phyloP scores from a whole-genome alignment of 2,888 invertebrate genomes.

The Beris chalybata region DNA sequence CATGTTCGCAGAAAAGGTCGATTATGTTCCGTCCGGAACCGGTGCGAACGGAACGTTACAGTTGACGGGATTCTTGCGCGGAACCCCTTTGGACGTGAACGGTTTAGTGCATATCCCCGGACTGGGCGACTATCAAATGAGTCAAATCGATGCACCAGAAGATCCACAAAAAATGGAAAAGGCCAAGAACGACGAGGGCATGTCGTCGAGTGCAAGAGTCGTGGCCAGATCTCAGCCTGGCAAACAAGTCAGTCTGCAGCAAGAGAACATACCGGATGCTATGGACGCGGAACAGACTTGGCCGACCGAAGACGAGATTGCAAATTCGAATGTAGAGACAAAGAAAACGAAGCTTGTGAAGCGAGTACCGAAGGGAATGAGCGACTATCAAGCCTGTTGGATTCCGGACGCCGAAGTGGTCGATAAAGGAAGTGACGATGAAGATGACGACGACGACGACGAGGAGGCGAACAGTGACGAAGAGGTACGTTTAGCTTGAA shows the following conservation, averaged over 20 bases:
- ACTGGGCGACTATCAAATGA: slow-evolving; percentile 91
- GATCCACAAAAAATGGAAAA: slow-evolving; percentile 69
- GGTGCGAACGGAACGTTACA: slow-evolving; percentile 66
- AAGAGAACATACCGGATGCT: slow-evolving; percentile 82
- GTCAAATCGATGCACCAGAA: slow-evolving; percentile 69
- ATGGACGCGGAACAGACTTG: slow-evolving; percentile 97
- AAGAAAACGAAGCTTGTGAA: slow-evolving; percentile 73
- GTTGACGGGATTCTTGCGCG: slow-evolving; percentile 85
- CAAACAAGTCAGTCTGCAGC: slow-evolving; percentile 73
- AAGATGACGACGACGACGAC: slow-evolving; percentile 54
- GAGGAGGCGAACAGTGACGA: slow-evolving; percentile 51
- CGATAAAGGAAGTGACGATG: slow-evolving; percentile 59
- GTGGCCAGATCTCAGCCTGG: slow-evolving; percentile 64
- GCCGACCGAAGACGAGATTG: slow-evolving; percentile 91
- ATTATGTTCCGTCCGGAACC: slow-evolving; percentile 60
- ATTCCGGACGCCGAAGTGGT: slow-evolving; percentile 74
- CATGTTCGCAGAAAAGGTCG: slow-evolving; percentile 78
- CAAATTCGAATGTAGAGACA: slow-evolving; percentile 62
- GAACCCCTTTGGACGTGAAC: slow-evolving; percentile 82
- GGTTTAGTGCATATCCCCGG: slow-evolving; percentile 88
- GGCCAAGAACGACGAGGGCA: slow-evolving; percentile 54
- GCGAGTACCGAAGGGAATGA: slow-evolving; percentile 90
- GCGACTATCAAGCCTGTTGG: slow-evolving; percentile 96
- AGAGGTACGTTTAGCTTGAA: slow-evolving; percentile 36
- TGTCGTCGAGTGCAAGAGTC: slow-evolving; percentile 46